A percentile compares a stretch with the other conserved stretches of the same genome.
Conservation (phyloP, 1,140 invertebrate genomes). For the Battus philenor region DNA sequence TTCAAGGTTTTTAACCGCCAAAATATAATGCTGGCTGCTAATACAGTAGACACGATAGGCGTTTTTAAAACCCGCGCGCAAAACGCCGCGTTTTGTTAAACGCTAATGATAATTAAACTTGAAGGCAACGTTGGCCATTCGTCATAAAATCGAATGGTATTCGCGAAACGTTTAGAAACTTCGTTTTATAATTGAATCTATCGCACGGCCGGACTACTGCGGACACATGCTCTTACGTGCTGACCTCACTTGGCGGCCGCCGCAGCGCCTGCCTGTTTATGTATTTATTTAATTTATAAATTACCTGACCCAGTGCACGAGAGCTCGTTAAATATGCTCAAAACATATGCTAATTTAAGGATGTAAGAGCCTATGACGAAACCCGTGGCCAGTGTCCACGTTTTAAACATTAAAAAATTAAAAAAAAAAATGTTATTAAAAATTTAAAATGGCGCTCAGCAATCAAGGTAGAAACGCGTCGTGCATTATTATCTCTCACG, state of each 20-base stretch:
- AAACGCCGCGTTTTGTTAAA: no score
- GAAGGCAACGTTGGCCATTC: conserved; percentile 13
- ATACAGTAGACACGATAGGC: no score
- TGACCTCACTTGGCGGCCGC: conserved; percentile 40
- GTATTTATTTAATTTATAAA: conserved; percentile 40
- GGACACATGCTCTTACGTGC: conserved; percentile 26
- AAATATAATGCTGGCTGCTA: no score
- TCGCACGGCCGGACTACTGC: conserved; percentile 11
- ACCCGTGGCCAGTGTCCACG: no score
- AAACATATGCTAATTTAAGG: conserved; percentile 1
- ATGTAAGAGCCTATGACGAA: conserved; percentile 1
- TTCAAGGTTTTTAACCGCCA: no score
- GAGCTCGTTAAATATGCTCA: conserved; percentile 25
- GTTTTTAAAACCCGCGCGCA: no score
- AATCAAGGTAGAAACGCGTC: no score
- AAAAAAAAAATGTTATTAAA: no score
- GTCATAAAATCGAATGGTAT: conserved; percentile 18
- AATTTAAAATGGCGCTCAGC: no score
- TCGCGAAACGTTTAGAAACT: conserved; percentile 24
- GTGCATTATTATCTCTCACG: no score
- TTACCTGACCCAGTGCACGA: conserved; percentile 18
- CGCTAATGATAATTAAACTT: neutral
- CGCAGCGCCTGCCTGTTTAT: conserved; percentile 24
- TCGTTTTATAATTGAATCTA: conserved; percentile 23
- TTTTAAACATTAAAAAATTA: no score